Base-by-base conservation (phyloP, 2,113 vertebrate genomes). In the Taxidea taxus region DNA sequence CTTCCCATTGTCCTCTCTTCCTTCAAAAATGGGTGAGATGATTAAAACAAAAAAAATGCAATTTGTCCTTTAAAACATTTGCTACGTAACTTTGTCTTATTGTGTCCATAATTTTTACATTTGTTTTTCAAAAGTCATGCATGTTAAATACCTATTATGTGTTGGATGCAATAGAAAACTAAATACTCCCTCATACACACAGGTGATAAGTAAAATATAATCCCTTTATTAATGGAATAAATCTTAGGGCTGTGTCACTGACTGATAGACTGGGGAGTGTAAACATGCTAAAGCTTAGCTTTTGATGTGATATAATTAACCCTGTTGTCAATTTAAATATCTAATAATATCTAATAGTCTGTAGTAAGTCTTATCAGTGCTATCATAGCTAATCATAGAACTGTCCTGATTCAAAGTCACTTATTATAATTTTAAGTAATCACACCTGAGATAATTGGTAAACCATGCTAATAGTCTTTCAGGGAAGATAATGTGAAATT, bases 351-450 rank as follows among this genome's bases (percentile, higher is more conserved):
- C 39, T 42, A 82, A 82, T 97, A 34, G 3, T 51, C 7, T 78
- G 8, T 77, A 47, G 6, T 66, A 70, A 94, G 12, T 74, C 66
- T 94, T 96, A 58, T 13, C 42, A 92, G 11, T 96, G 60, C 8
- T 93, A 20, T 77, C 7, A 31, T 51, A 42, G 83, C 89, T 60
- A n/a, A 95, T 78, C 75, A 84, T 0, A 75, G 77, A 56, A 29
- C 47, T n/a, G 72, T 54, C 68, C 42, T 92, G 6, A 94, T 96
- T 37, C 93, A 95, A 96, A 80, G 16, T 10, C 3, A 49, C 72
- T 90, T 78, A 62, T 87, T 84, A 3, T 90, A 5, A 88, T 93
- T 95, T 95, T 92, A 97, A 64, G 51, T 89, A 95, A 39, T 62
- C 82, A 93, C 12, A 54, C 7, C 92, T 47, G 27, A 66, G 74